phyloP scores from a whole-genome alignment of 2,888 invertebrate genomes.

The Alcis repandata region DNA sequence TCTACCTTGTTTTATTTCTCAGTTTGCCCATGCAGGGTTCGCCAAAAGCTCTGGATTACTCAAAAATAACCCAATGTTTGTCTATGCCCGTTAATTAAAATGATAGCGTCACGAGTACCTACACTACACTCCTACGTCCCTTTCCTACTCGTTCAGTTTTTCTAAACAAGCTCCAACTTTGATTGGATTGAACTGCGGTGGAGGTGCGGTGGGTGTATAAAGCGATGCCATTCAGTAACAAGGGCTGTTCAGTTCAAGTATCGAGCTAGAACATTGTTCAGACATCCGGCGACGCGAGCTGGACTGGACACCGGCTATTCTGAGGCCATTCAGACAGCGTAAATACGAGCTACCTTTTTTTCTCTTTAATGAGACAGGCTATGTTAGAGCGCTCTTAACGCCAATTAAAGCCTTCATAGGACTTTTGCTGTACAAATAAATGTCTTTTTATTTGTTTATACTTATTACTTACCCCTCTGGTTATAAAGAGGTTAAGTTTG shows the following conservation, averaged over 20 bases:
- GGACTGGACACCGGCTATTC: slow-evolving; percentile 34
- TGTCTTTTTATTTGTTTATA: too few relatives aligned
- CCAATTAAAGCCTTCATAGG: neutral
- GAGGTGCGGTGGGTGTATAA: slow-evolving; percentile 58
- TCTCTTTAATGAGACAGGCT: neutral
- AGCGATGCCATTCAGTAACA: slow-evolving; percentile 49
- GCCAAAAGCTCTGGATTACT: too few relatives aligned
- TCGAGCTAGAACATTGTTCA: slow-evolving; percentile 50
- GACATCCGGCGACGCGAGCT: slow-evolving; percentile 36
- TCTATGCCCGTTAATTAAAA: too few relatives aligned
- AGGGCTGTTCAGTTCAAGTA: slow-evolving; percentile 37
- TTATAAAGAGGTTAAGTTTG: too few relatives aligned
- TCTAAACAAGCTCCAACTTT: slow-evolving; percentile 55
- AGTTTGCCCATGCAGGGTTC: too few relatives aligned
- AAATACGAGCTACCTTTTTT: neutral
- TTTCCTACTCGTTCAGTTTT: slow-evolving; percentile 32
- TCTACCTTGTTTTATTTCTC: too few relatives aligned
- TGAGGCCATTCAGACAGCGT: slow-evolving; percentile 37
- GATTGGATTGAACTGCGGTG: slow-evolving; percentile 61
- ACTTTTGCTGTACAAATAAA: neutral
- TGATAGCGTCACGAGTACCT: neutral
- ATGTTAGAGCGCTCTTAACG: too few relatives aligned
- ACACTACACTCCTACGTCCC: neutral
- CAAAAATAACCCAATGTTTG: too few relatives aligned
- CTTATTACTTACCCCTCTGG: too few relatives aligned